A percentile compares a stretch with the other conserved stretches of the same genome.
Conservation (phyloP, 1,140 invertebrate species). For the Temnothorax curvispinosus region DNA sequence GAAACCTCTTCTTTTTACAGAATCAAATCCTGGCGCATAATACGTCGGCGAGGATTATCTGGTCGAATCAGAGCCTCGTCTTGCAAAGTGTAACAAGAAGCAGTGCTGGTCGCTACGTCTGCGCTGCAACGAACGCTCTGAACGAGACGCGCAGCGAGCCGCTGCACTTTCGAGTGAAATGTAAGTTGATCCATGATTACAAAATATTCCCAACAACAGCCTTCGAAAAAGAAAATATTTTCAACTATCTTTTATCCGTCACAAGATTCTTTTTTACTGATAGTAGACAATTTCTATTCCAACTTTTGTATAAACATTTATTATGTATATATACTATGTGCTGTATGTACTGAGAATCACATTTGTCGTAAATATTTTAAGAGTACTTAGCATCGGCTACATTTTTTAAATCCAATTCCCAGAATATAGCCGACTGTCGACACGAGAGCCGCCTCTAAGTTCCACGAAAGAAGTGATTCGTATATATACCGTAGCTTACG, state of each 20-base stretch:
- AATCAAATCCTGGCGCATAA: conserved; percentile 87
- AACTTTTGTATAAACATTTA: neutral
- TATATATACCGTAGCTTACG: neutral
- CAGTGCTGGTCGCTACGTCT: conserved; percentile 88
- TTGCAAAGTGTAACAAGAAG: conserved; percentile 88
- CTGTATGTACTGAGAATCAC: conserved; percentile 51
- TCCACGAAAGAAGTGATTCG: conserved; percentile 37
- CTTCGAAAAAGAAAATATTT: neutral
- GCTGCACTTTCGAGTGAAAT: conserved; percentile 88
- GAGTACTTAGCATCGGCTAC: conserved; percentile 76
- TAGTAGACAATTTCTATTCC: conserved; percentile 5
- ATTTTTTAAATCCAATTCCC: conserved; percentile 83
- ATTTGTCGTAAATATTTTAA: conserved; percentile 79
- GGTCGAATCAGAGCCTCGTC: conserved; percentile 89
- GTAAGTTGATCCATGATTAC: conserved; percentile 83
- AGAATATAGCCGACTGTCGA: conserved; percentile 60
- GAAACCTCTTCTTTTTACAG: conserved; percentile 78
- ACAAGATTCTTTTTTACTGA: neutral
- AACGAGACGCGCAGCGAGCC: conserved; percentile 87
- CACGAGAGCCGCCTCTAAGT: conserved; percentile 22
- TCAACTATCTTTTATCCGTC: neutral
- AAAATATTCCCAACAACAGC: neutral
- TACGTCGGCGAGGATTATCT: conserved; percentile 88
- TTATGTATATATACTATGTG: neutral
- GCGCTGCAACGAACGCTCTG: conserved; percentile 87